Percentiles rank a stretch among this genome's conserved stretches.
Evolutionary conservation across 1,140 invertebrate species (phyloP).

Genomic region (Tenebrio molitor): DNA sequence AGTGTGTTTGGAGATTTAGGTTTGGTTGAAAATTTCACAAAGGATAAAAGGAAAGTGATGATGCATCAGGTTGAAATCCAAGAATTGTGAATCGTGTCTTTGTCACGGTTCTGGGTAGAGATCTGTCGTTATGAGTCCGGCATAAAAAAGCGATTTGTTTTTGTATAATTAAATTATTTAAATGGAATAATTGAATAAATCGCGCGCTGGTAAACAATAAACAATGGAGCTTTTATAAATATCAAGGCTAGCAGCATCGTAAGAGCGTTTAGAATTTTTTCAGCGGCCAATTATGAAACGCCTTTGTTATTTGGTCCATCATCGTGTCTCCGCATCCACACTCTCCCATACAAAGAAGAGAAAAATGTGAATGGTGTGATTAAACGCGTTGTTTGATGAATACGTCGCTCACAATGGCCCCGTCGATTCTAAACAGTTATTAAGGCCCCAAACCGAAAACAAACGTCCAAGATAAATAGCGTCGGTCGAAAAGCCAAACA

Average conservation of each 20-base stretch:
- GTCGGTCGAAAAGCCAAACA: constrained; percentile 53
- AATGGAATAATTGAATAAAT: constrained; percentile 22
- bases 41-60: too few relatives aligned
- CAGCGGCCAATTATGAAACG: background rate
- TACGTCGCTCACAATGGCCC: constrained; percentile 7
- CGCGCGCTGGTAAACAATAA: constrained; percentile 16
- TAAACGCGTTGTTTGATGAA: constrained; percentile 30
- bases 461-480: constrained; percentile 53
- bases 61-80: too few relatives aligned
- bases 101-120: background rate
- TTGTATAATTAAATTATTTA: constrained; percentile 25
- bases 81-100: too few relatives aligned
- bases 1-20: too few relatives aligned
- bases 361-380: constrained; percentile 28
- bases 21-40: too few relatives aligned
- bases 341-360: constrained; percentile 2
- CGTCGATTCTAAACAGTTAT: constrained; percentile 27
- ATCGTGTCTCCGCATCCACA: constrained; percentile 11
- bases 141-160: constrained; percentile 14
- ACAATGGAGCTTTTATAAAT: constrained; percentile 39
- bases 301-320: constrained; percentile 39
- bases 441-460: constrained; percentile 20
- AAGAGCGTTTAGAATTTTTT: constrained; percentile 18
- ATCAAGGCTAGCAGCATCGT: constrained; percentile 31
- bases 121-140: background rate